These are phyloP conservation scores for Microcebus jonahi DNA, from an alignment of 2,113 vertebrate genomes.

Conservation along the genomic window DNA sequence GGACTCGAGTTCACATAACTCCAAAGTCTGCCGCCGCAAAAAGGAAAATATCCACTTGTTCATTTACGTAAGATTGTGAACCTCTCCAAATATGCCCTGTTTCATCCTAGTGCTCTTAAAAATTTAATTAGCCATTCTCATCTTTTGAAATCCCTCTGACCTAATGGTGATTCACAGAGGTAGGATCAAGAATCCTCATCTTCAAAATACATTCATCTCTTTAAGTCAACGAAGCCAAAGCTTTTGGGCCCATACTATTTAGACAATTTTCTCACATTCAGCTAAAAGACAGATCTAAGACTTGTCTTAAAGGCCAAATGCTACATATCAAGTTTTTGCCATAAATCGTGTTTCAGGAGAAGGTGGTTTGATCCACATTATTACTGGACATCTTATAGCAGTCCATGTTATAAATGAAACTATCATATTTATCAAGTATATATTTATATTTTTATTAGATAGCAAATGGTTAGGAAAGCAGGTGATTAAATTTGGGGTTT, in stretches of 20 bases:
- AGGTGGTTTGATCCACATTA: neutral
- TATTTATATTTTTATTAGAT: slow-evolving; percentile 1
- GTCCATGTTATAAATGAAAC: neutral
- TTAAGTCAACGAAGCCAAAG: neutral
- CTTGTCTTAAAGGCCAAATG: neutral
- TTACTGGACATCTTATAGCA: neutral
- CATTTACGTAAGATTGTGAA: neutral
- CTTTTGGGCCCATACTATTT: neutral
- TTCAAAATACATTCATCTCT: neutral
- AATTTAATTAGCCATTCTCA: neutral
- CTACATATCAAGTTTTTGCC: neutral
- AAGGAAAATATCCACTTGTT: neutral
- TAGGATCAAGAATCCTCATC: neutral
- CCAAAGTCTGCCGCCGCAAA: neutral
- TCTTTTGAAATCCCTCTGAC: neutral
- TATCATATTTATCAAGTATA: neutral
- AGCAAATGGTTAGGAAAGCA: slow-evolving; percentile 20
- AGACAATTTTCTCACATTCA: neutral
- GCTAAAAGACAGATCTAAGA: neutral
- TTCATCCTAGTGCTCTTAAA: neutral
- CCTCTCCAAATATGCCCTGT: neutral
- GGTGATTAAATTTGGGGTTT: neutral
- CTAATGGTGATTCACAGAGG: neutral
- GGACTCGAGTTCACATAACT: neutral
- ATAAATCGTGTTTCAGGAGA: neutral